Evolutionary conservation across 2,113 vertebrate genomes (phyloP).

Genomic region (Channa maculata): DNA sequence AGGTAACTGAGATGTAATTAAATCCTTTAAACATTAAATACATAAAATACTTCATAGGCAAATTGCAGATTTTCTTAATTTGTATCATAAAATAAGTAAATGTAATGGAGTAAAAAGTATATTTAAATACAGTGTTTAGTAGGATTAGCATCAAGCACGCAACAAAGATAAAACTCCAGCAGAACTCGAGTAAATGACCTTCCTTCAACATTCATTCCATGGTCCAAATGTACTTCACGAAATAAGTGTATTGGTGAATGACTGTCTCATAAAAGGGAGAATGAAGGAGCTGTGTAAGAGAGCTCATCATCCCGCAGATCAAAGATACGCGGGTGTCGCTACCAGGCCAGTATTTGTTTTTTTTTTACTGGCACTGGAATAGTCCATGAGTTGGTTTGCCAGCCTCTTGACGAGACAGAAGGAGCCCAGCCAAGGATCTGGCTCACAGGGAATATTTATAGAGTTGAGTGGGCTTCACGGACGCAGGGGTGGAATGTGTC

Average conservation of each 20-base stretch:
- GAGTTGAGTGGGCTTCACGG: slow-evolving; percentile 81
- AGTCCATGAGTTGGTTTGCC: slow-evolving; percentile 54
- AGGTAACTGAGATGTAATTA: not conserved
- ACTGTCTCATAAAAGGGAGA: slow-evolving; percentile 21
- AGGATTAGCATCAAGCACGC: too few species aligned
- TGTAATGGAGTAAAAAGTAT: too few species aligned
- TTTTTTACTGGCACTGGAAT: slow-evolving; percentile 32
- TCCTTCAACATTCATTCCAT: too few species aligned
- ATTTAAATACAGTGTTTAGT: too few species aligned
- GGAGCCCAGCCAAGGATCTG: slow-evolving; percentile 72
- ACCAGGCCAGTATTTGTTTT: slow-evolving; percentile 15
- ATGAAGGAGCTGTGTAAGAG: slow-evolving; percentile 7
- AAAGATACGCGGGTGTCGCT: slow-evolving; percentile 40
- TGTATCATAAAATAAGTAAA: too few species aligned
- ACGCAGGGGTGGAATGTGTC: slow-evolving; percentile 78
- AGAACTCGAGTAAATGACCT: too few species aligned
- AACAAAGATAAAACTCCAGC: too few species aligned
- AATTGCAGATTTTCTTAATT: not conserved
- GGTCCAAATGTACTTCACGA: not conserved
- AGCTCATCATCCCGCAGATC: slow-evolving; percentile 29
- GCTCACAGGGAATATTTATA: slow-evolving; percentile 81
- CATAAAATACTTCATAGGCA: not conserved
- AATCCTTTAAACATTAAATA: not conserved
- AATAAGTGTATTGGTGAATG: slow-evolving; percentile 6
- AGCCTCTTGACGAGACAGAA: slow-evolving; percentile 78